Evolutionary conservation across 2,113 vertebrate species (phyloP), one percentile per base, ranked within the genome.

Genomic region (Rhinogobius similis): DNA sequence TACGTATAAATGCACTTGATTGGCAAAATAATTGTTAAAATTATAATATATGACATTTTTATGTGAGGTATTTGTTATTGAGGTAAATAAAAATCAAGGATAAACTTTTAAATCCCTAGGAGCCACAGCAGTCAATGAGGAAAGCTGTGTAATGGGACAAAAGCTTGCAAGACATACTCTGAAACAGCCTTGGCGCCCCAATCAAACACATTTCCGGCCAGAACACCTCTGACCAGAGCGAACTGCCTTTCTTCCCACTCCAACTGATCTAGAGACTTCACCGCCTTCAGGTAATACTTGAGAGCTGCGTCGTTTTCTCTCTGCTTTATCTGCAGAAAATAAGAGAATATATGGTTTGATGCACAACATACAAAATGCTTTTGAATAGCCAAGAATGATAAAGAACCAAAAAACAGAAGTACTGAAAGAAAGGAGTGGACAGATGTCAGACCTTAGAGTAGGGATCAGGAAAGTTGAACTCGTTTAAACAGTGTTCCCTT

Each of bases 141-240:
- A 61, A 64, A 32, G 21, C 10, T 1, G 32, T 27, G 53, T 46
- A 46, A 27, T 39, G 63, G 20, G 6, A 0, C 21, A 70, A 32
- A 62, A 10, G n/a, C 20, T 27, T 20, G 39, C 67, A 95, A 1
- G 32, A 36, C 32, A 5, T 93, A 99, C 98, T 98, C 96, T 5
- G 97, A 96, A 81, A 99, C 96, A 0, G 97, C 97, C 84, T 98
- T 98, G 82, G 97, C 98, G 58, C 98, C 98, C 98, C 98, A 99
- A 93, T 99, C 98, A 32, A 99, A 99, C 76, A 99, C 97, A 29
- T 99, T 99, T 50, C 98, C 97, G 0, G 98, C 98, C 85, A 99
- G 90, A 24, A 99, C 95, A 36, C 97, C 97, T 70, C 92, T 92
- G 86, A 95, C 96, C 91, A 99, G 91, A 8, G 96, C 95, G 73